phyloP scores from a whole-genome alignment of 2,113 vertebrate species.

The Callopanchax toddi region DNA sequence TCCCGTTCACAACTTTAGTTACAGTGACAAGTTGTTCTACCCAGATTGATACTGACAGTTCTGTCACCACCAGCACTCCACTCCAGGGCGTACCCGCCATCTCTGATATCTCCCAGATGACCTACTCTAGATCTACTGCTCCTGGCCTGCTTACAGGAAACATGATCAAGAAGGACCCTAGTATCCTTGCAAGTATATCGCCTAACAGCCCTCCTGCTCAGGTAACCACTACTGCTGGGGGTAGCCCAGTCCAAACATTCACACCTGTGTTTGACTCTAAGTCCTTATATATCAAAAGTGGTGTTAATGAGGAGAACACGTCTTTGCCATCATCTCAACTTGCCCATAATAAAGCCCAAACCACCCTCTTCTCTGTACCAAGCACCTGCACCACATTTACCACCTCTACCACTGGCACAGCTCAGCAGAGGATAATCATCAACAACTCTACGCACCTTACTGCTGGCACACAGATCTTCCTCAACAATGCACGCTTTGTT shows the following conservation, averaged over 20 bases:
- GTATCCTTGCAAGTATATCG: constrained; percentile 3
- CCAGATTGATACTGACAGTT: constrained; percentile 24
- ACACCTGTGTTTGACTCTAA: constrained; percentile 35
- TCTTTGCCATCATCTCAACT: constrained; percentile 23
- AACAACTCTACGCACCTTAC: constrained; percentile 89
- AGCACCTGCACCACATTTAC: constrained; percentile 47
- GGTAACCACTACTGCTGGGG: constrained; percentile 37
- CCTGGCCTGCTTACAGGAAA: constrained; percentile 24
- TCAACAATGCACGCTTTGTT: constrained; percentile 90
- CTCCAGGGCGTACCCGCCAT: constrained; percentile 33
- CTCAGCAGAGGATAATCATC: constrained; percentile 93
- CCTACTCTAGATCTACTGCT: constrained; percentile 26
- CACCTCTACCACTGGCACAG: constrained; percentile 64
- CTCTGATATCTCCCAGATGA: constrained; percentile 30
- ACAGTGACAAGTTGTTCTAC: constrained; percentile 30
- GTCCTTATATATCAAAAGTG: constrained; percentile 21
- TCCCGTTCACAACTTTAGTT: constrained; percentile 36
- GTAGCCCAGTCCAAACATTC: constrained; percentile 33
- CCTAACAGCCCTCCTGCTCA: constrained; percentile 39
- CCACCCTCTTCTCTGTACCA: constrained; percentile 12
- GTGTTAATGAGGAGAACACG: constrained; percentile 13
- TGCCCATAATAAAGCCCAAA: constrained; percentile 31
- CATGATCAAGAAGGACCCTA: constrained; percentile 29
- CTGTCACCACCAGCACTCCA: constrained; percentile 33
- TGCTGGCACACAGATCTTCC: constrained; percentile 93